phyloP scores from a whole-genome alignment of 2,797 vertebrate species.

The Arctocebus calabarensis region DNA sequence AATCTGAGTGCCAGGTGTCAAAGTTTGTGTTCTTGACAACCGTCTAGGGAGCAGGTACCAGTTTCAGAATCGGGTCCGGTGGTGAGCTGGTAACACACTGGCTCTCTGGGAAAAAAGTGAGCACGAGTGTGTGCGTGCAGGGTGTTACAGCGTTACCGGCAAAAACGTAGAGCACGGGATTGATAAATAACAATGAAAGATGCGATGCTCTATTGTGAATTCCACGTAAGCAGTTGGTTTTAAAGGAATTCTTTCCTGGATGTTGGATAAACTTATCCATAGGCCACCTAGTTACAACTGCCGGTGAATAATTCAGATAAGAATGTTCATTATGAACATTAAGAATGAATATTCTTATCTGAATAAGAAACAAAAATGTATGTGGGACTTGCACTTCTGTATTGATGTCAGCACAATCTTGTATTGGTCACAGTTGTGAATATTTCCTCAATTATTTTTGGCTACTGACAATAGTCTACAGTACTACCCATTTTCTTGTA shows the following conservation, averaged over 20 bases:
- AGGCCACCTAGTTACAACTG: neutral
- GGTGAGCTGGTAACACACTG: neutral
- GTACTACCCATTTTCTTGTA: neutral
- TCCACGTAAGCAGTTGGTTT: neutral
- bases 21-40: conserved; percentile 32
- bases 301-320: neutral
- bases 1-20: neutral
- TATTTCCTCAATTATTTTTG: neutral
- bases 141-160: neutral
- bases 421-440: neutral
- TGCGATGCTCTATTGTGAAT: neutral
- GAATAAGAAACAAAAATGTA: neutral
- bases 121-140: neutral
- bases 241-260: neutral
- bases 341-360: too few relatives aligned
- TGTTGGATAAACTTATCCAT: neutral
- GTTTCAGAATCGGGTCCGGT: conserved; percentile 34
- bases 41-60: neutral
- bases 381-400: neutral
- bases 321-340: neutral
- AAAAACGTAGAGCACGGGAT: neutral
- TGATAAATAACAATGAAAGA: neutral
- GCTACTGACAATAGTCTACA: neutral
- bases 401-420: neutral
- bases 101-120: neutral